Percentiles rank a stretch among this genome's conserved stretches.
Evolutionary conservation across 2,888 invertebrate species (phyloP).

Genomic region (Chrysodeixis includens): DNA sequence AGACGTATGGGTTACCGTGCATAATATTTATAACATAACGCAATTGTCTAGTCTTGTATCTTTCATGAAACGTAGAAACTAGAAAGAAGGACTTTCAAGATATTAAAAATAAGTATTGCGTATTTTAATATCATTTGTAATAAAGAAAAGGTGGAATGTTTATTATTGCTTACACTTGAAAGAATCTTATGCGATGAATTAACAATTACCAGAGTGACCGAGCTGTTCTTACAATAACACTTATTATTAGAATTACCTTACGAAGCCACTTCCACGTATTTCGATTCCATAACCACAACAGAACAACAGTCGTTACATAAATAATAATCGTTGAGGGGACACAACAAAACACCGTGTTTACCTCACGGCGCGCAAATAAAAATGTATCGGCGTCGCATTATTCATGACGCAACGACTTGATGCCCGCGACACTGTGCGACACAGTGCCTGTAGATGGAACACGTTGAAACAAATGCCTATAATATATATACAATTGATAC

Average conservation of each 20-base stretch:
- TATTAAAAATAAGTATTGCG: too few relatives aligned
- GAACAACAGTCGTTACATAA: constrained; percentile 88
- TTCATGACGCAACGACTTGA: constrained; percentile 56
- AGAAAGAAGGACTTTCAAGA: too few relatives aligned
- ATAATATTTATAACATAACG: too few relatives aligned
- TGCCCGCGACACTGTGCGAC: constrained; percentile 24
- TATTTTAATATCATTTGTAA: too few relatives aligned
- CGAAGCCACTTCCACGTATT: constrained; percentile 54
- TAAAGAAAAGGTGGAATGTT: background rate
- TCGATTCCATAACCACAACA: constrained; percentile 55
- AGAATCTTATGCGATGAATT: background rate
- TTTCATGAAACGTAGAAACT: too few relatives aligned
- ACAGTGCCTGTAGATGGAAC: constrained; percentile 29
- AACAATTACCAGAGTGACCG: background rate
- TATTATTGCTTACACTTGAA: background rate
- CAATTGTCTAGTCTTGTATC: too few relatives aligned
- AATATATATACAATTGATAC: too few relatives aligned
- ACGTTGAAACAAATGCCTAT: too few relatives aligned
- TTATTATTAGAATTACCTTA: background rate
- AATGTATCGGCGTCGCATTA: constrained; percentile 69
- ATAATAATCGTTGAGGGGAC: constrained; percentile 79
- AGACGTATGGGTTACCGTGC: too few relatives aligned
- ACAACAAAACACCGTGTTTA: constrained; percentile 82
- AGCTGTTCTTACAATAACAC: background rate
- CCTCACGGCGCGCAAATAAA: constrained; percentile 72